phyloP scores from a whole-genome alignment of 2,888 invertebrate species.

The Pseudeuparius sepicola region DNA sequence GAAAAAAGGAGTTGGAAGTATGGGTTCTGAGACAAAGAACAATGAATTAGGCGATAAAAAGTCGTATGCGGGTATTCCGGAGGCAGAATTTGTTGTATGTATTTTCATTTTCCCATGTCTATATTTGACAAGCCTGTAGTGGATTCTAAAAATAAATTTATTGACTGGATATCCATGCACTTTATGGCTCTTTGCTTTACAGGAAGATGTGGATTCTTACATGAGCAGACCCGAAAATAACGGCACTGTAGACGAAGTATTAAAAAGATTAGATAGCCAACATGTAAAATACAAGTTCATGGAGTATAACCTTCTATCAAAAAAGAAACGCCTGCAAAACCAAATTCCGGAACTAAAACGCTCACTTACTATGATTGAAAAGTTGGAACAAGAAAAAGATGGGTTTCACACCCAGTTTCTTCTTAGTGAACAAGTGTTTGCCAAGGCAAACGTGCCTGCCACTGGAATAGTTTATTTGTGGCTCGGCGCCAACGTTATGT shows the following conservation, averaged over 20 bases:
- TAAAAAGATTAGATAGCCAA: slow-evolving; percentile 81
- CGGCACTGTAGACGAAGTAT: slow-evolving; percentile 73
- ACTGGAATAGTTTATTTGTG: slow-evolving; percentile 80
- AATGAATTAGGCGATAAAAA: slow-evolving; percentile 38
- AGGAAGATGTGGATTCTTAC: slow-evolving; percentile 93
- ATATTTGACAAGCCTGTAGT: neutral
- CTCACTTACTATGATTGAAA: slow-evolving; percentile 84
- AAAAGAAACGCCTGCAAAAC: slow-evolving; percentile 73
- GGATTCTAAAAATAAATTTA: neutral
- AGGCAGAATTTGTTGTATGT: slow-evolving; percentile 80
- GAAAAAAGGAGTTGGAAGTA: too few relatives aligned
- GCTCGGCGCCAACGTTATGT: slow-evolving; percentile 91
- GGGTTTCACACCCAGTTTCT: slow-evolving; percentile 82
- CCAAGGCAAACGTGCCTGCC: slow-evolving; percentile 77
- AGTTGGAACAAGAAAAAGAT: slow-evolving; percentile 71
- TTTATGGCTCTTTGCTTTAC: slow-evolving; percentile 27
- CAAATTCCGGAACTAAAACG: slow-evolving; percentile 93
- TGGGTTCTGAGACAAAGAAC: slow-evolving; percentile 20
- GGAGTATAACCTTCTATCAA: slow-evolving; percentile 84
- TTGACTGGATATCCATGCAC: slow-evolving; percentile 6
- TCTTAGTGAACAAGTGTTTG: slow-evolving; percentile 75
- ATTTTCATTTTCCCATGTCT: slow-evolving; percentile 8
- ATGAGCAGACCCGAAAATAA: slow-evolving; percentile 78
- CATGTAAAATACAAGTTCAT: slow-evolving; percentile 96
- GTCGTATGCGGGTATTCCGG: slow-evolving; percentile 77